Evolutionary conservation across 2,113 vertebrate species (phyloP), one percentile per base, ranked within the genome.

Genomic region (Corydoras sp.): DNA sequence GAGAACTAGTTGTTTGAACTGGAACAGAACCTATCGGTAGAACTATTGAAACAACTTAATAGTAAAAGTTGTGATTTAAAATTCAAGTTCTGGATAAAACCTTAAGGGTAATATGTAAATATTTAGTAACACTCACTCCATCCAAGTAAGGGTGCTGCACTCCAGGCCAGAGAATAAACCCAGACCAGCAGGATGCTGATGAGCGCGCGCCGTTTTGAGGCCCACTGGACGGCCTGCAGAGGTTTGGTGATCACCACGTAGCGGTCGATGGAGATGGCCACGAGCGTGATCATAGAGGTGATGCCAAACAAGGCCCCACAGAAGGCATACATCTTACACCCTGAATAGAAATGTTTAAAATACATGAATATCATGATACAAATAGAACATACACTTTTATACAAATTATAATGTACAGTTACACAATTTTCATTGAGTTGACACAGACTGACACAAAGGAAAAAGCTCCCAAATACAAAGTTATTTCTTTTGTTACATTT

Each of bases 281-380:
- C 88, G 83, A 94, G 85, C 74, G 90, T 93, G 61, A 92, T 92
- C 93, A 95, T 94, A 79, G 93, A 95, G 58, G 91, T 87, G 80
- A 93, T 92, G 72, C 92, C 92, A 78, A 93, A 94, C 51, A 94
- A 85, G 62, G 93, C 91, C 32, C 93, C 89, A 3, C 91, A 94
- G 88, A 95, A 95, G 79, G 90, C 92, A 60, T 94, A 93, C 82
- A 93, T 85, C 83, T 94, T 89, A 62, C 92, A 94, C 68, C 90
- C 93, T 93, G 82, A 72, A 64, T 65, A 58, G 14, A 43, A 67
- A 59, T 54, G 14, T 43, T 5, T 43, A 43, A 43, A 43, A 43
- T 43, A 43, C 35, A 24, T 43, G 18, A 24, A 24, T 24, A 24
- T 24, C 18, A 24, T 24, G 18, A 24, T 24, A 24, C 18, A 24